Percentiles rank a stretch among this genome's conserved stretches.
These are phyloP conservation scores for Meloe dianella DNA, from an alignment of 2,888 invertebrate genomes.

Conservation along the genomic window DNA sequence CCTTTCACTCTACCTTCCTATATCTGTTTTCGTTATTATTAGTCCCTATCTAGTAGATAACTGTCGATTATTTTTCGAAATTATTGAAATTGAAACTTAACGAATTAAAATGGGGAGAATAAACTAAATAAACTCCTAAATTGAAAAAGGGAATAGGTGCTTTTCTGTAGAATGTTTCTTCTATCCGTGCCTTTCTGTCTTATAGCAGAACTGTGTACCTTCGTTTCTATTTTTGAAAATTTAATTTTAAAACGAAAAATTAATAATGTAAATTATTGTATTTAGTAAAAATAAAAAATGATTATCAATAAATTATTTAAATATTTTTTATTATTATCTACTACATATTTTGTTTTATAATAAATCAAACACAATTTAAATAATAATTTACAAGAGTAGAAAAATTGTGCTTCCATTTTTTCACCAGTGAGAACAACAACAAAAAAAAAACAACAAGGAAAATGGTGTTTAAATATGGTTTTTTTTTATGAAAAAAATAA, in stretches of 20 bases:
- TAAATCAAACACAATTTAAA: constrained; percentile 19
- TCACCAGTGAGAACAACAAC: not conserved
- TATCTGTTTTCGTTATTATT: not conserved
- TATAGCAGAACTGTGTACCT: constrained; percentile 52
- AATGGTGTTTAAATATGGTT: too few species aligned
- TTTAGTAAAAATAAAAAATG: constrained; percentile 38
- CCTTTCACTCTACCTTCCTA: not conserved
- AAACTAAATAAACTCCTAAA: constrained; percentile 10
- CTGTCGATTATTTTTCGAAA: constrained; percentile 16
- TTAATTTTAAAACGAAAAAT: constrained; percentile 33
- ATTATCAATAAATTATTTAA: not conserved
- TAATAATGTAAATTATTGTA: constrained; percentile 48
- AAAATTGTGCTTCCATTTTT: constrained; percentile 31
- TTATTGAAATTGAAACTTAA: constrained; percentile 21
- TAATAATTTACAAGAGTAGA: constrained; percentile 31
- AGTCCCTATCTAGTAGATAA: not conserved
- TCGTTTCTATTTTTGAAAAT: constrained; percentile 50
- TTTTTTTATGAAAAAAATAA: not conserved
- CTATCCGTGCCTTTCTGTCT: constrained; percentile 59
- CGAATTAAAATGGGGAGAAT: not conserved
- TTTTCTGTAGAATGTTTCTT: constrained; percentile 47
- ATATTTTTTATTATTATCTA: constrained; percentile 8
- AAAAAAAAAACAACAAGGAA: not conserved
- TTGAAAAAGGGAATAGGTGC: constrained; percentile 38
- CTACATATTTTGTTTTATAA: constrained; percentile 13